Evolutionary conservation across 2,113 vertebrate species (phyloP).

Genomic region (Maccullochella peelii): DNA sequence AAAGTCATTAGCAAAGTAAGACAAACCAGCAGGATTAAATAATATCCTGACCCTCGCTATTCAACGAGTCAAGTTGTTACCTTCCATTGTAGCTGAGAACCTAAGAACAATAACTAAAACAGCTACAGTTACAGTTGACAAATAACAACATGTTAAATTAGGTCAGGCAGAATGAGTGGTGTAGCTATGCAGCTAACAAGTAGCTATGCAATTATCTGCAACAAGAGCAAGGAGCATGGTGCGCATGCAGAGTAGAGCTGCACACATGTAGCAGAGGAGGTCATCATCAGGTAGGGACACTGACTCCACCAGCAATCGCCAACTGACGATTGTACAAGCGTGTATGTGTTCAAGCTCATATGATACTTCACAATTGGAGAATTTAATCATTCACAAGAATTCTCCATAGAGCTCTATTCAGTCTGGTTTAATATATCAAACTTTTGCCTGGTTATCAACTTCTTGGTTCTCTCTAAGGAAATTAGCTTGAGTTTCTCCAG

Average conservation of each 20-base stretch:
- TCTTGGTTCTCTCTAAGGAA: background rate
- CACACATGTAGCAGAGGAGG: background rate
- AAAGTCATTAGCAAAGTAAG: background rate
- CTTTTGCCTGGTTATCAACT: background rate
- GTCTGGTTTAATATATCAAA: background rate
- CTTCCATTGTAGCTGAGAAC: background rate
- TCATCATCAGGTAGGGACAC: constrained; percentile 4
- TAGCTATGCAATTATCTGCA: constrained; percentile 9
- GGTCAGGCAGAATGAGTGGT: background rate
- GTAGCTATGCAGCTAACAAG: constrained; percentile 3
- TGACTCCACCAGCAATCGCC: background rate
- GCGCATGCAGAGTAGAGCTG: background rate
- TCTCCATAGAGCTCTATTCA: background rate
- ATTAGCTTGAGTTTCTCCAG: background rate
- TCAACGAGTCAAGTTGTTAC: background rate
- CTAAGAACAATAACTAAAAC: background rate
- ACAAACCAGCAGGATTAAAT: background rate
- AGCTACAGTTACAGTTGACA: background rate
- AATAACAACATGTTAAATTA: constrained; percentile 5
- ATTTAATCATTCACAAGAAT: background rate
- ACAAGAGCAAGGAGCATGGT: background rate
- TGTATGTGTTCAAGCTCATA: background rate
- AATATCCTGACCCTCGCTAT: background rate
- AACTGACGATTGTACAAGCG: too few species aligned
- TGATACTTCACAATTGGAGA: background rate